A percentile compares a stretch with the other conserved stretches of the same genome.
Evolutionary conservation across 2,797 vertebrate genomes (phyloP).

Genomic region (Poecilia gillii): DNA sequence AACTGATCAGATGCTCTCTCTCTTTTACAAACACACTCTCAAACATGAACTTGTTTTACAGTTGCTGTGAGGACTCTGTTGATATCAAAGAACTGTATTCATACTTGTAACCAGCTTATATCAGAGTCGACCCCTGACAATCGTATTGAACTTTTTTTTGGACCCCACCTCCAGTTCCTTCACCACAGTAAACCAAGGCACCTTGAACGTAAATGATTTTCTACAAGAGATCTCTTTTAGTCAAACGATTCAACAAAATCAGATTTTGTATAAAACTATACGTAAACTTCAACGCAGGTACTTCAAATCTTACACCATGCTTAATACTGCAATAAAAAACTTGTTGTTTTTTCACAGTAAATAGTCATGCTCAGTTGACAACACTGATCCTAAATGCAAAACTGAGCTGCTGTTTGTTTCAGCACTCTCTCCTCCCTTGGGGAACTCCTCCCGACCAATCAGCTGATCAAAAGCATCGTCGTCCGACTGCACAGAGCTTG

Average conservation of each 20-base stretch:
- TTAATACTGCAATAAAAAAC: not conserved
- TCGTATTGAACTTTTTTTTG: not conserved
- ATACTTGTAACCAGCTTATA: not conserved
- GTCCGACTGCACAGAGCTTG: conserved; percentile 41
- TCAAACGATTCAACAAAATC: not conserved
- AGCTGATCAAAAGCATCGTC: conserved; percentile 48
- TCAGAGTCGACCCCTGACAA: not conserved
- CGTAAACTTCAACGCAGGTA: not conserved
- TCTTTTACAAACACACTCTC: not conserved
- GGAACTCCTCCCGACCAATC: conserved; percentile 16
- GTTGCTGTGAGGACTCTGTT: not conserved
- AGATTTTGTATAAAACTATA: not conserved
- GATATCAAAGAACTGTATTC: not conserved
- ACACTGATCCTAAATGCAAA: conserved; percentile 75
- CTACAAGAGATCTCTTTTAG: conserved; percentile 1
- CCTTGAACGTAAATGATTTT: not conserved
- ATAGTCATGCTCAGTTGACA: conserved; percentile 74
- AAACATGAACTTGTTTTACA: not conserved
- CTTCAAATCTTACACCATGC: not conserved
- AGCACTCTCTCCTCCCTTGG: conserved; percentile 13
- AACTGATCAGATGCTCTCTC: not conserved
- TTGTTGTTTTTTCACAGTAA: conserved; percentile 62
- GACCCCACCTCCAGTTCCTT: not conserved
- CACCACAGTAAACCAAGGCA: not conserved
- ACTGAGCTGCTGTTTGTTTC: conserved; percentile 43